phyloP scores from a whole-genome alignment of 2,113 vertebrate genomes.

The Vicugna pacos region DNA sequence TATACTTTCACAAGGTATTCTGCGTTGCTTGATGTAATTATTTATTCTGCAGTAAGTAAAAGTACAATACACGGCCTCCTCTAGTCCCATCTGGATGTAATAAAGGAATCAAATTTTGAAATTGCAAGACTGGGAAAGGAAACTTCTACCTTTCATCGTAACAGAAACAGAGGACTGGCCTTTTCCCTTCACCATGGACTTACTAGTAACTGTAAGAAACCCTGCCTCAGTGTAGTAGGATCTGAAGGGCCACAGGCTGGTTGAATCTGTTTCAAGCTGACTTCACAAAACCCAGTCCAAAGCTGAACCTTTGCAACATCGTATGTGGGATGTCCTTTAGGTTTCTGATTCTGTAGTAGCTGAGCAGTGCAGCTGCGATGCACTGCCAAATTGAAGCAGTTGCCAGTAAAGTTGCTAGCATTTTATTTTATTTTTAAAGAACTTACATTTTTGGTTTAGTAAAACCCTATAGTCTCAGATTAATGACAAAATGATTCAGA shows the following conservation, averaged over 20 bases:
- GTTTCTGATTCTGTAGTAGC: slow-evolving; percentile 36
- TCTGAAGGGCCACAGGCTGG: slow-evolving; percentile 55
- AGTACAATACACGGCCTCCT: slow-evolving; percentile 44
- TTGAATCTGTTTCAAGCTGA: slow-evolving; percentile 65
- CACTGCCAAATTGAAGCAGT: slow-evolving; percentile 56
- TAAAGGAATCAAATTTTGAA: slow-evolving; percentile 76
- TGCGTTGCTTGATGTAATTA: slow-evolving; percentile 72
- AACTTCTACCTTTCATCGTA: slow-evolving; percentile 76
- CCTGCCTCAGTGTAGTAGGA: slow-evolving; percentile 21
- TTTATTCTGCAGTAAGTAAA: slow-evolving; percentile 74
- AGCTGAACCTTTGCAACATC: slow-evolving; percentile 18
- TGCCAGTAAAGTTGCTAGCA: slow-evolving; percentile 63
- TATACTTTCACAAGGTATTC: slow-evolving; percentile 68
- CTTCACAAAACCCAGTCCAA: slow-evolving; percentile 66
- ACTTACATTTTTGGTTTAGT: not conserved
- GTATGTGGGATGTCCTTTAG: slow-evolving; percentile 20
- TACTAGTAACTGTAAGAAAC: slow-evolving; percentile 53
- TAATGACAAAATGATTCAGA: not conserved
- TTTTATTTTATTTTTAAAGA: slow-evolving; percentile 54
- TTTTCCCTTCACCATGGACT: slow-evolving; percentile 32
- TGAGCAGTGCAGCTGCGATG: slow-evolving; percentile 68
- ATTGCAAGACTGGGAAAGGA: slow-evolving; percentile 63
- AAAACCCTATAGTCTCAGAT: not conserved
- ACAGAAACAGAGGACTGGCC: slow-evolving; percentile 71
- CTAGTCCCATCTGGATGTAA: slow-evolving; percentile 80